These are phyloP conservation scores for Diadromus collaris DNA, from an alignment of 2,888 invertebrate genomes.

Conservation along the genomic window DNA sequence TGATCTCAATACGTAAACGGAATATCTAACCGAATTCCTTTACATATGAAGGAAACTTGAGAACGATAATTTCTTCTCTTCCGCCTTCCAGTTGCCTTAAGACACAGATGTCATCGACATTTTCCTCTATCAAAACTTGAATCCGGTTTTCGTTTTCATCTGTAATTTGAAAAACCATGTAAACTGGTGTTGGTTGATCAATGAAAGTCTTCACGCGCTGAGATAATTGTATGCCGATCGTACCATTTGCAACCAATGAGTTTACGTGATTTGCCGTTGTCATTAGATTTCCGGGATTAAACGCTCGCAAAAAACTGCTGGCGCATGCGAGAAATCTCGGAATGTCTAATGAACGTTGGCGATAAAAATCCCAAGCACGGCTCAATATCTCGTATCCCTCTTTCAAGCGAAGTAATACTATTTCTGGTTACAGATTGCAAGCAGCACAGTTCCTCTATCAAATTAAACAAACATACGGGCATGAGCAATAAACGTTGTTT, in stretches of 20 bases:
- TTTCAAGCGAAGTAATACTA: no score
- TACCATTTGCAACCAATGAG: constrained; percentile 25
- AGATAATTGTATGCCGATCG: neutral
- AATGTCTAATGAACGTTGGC: constrained; percentile 3
- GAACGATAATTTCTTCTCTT: constrained; percentile 2
- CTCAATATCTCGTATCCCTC: constrained; percentile 8
- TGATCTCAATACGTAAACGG: neutral
- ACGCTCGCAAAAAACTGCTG: constrained; percentile 29
- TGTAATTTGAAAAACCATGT: neutral
- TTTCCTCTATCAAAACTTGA: neutral
- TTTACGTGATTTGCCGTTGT: neutral
- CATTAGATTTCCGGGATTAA: neutral
- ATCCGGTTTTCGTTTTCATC: no score
- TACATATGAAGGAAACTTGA: neutral
- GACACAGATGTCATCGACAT: neutral
- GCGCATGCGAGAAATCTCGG: constrained; percentile 29
- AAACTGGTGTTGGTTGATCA: neutral
- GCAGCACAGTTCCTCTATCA: no score
- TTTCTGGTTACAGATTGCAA: no score
- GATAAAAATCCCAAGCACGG: constrained; percentile 33
- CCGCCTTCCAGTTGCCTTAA: neutral
- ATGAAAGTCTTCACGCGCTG: neutral
- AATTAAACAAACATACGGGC: no score
- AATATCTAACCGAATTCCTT: no score
- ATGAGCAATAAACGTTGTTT: no score